Conservation (phyloP, 1,140 invertebrate species). For the Gryllus bimaculatus region DNA sequence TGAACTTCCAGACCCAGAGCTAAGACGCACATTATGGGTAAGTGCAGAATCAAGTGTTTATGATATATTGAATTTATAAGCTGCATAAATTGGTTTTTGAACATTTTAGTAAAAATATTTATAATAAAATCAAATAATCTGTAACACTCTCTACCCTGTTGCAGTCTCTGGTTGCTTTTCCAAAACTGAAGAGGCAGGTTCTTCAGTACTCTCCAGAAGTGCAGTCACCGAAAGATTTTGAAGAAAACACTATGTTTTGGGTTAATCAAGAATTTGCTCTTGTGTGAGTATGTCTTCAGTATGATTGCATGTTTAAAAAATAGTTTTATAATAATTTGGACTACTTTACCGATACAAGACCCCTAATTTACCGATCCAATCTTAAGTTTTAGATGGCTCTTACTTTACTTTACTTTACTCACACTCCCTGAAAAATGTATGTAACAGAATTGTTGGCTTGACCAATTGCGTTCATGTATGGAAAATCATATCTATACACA, state of each 20-base stretch:
- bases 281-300: constrained; percentile 43
- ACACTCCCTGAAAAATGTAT: no score
- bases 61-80: neutral
- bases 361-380: no score
- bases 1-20: constrained; percentile 90
- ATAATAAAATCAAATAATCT: neutral
- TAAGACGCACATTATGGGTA: constrained; percentile 90
- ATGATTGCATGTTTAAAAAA: no score
- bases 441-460: no score
- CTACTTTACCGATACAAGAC: no score
- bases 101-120: neutral
- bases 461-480: no score
- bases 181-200: constrained; percentile 89
- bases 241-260: constrained; percentile 88
- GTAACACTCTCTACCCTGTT: constrained; percentile 20
- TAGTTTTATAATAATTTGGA: no score
- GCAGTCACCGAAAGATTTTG: constrained; percentile 86
- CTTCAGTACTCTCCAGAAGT: constrained; percentile 69
- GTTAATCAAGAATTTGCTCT: constrained; percentile 93
- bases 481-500: no score
- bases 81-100: neutral
- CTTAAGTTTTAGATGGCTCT: no score
- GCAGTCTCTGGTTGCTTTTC: constrained; percentile 87
- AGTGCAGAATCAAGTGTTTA: constrained; percentile 19
- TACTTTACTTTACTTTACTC: no score